Base-by-base conservation (phyloP, 1,140 invertebrate genomes). In the Tyrophagus putrescentiae region DNA sequence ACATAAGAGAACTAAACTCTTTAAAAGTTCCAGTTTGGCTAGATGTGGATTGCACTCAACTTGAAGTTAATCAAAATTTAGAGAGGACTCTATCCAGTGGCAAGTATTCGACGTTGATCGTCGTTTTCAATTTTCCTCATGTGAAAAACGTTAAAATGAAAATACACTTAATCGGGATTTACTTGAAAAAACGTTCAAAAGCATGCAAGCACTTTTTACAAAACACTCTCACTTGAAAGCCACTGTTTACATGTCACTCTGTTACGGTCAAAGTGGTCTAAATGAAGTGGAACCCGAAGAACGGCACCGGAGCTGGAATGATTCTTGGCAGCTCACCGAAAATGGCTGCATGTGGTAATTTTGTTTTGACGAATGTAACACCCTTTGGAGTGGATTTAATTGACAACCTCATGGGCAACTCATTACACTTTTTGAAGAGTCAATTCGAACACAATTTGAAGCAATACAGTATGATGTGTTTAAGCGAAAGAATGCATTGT, bases 271-370 rank as follows among this genome's bases (percentile, higher is more conserved):
- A 54, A 18, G 13, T 11, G 52, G 52, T 4, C 27, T 54, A n/a
- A 54, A 27, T 33, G 27, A 54, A 54, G 3, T 54, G 31, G 27
- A 54, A 27, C 4, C 13, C 11, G 11, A 9, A 54, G 13, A 9
- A 13, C 4, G 11, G 25, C 4, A 13, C 18, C 3, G 3, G 39
- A 18, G 2, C 18, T 54, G 52, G 52, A 1, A 13, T 18, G 52
- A 54, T 27, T 54, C 52, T 23, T 54, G 13, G 25, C 52, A 54
- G 27, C 27, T 54, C 3, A 54, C 4, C 13, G 52, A 54, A n/a
- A 54, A 54, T 54, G 52, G 52, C 52, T 13, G 16, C 52, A 36
- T 33, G 39, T 13, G 52, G 52, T 3, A 54, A 54, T 54, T 54
- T 54, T 54, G 27, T 54, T 27, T 34, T 54, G 1, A 54, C 25